These are phyloP conservation scores for Myotis findleyi DNA, from an alignment of 2,797 vertebrate species.

Conservation along the genomic window DNA sequence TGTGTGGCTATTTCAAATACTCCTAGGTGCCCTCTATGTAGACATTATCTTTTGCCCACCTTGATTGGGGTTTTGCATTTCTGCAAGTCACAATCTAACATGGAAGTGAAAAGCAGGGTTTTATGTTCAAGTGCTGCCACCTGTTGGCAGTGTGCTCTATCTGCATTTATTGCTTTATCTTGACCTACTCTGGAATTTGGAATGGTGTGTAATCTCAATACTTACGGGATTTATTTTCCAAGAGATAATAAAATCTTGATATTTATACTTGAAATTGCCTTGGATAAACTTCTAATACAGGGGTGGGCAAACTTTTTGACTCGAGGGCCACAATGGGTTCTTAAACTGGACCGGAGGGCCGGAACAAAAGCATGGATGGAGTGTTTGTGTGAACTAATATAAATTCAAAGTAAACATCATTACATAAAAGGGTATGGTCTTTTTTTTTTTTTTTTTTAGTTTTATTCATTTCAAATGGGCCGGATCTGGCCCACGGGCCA, in stretches of 20 bases:
- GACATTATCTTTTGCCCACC: not conserved
- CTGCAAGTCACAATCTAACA: not conserved
- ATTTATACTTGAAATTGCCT: not conserved
- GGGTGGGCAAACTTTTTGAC: too few relatives aligned
- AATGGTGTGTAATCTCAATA: not conserved
- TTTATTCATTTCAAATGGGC: too few relatives aligned
- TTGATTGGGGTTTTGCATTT: not conserved
- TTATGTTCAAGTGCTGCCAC: constrained; percentile 69
- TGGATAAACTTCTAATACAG: constrained; percentile 19
- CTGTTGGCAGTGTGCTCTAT: constrained; percentile 40
- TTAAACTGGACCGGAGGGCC: too few relatives aligned
- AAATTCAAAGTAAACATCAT: too few relatives aligned
- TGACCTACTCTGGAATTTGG: not conserved
- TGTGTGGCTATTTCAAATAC: not conserved
- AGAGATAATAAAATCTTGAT: not conserved
- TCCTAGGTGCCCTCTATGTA: not conserved
- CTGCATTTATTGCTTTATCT: not conserved
- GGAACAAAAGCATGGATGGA: too few relatives aligned
- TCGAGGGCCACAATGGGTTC: too few relatives aligned
- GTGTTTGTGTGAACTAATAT: too few relatives aligned
- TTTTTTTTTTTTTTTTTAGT: too few relatives aligned
- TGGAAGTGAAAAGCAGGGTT: not conserved
- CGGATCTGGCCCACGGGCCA: too few relatives aligned
- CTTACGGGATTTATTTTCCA: constrained; percentile 3
- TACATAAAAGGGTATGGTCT: too few relatives aligned